Percentiles rank a stretch among this genome's conserved stretches.
These are phyloP conservation scores for Eristalis tenax DNA, from an alignment of 2,888 invertebrate species.

Conservation along the genomic window DNA sequence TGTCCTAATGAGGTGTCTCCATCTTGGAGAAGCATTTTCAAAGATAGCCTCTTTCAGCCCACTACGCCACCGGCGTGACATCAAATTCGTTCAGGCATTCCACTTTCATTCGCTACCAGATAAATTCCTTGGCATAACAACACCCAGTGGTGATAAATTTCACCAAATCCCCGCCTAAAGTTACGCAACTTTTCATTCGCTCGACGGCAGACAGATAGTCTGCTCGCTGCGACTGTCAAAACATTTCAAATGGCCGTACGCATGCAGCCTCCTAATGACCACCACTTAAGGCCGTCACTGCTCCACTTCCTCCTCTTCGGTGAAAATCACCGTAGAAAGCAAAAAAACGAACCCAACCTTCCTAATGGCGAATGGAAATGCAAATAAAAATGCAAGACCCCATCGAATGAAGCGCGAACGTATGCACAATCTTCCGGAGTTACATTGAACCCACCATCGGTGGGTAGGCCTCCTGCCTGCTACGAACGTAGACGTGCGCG, in stretches of 20 bases:
- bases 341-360: neutral
- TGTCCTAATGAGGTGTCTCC: no score
- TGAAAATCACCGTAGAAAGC: neutral
- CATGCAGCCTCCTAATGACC: neutral
- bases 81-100: no score
- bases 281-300: neutral
- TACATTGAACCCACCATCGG: conserved; percentile 48
- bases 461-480: neutral
- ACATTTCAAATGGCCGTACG: neutral
- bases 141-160: neutral
- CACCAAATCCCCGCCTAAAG: neutral
- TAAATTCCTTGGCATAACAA: neutral
- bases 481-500: no score
- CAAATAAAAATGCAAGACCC: conserved; percentile 3
- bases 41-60: no score
- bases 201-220: neutral
- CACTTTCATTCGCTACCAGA: no score
- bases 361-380: conserved; percentile 1
- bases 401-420: neutral
- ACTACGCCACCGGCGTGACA: no score
- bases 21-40: no score
- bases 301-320: neutral
- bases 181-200: neutral
- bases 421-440: conserved; percentile 22
- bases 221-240: neutral